Evolutionary conservation across 2,797 vertebrate species (phyloP), one percentile per base, ranked within the genome.

Genomic region (Dipus sagitta): DNA sequence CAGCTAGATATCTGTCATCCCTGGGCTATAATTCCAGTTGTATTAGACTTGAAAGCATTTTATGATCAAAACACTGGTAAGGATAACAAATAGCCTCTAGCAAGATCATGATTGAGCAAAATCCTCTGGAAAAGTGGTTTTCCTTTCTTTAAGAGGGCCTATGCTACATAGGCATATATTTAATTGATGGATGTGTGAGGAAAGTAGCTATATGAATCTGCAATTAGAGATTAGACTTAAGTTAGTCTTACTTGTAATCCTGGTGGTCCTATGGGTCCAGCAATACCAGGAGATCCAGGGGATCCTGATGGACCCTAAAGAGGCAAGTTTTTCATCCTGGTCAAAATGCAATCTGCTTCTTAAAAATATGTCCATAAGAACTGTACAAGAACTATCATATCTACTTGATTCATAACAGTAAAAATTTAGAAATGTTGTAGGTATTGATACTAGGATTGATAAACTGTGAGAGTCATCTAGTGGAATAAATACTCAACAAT

Each of bases 291-390:
- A 28, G 86, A 95, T 80, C 98, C 98, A 8, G 97, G 93, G 82
- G 95, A 85, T 88, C 98, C 98, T 90, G 88, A 96, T 34, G 97
- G 95, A 26, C 98, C 98, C 98, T 98, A 12, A 7, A 96, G 85
- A 88, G 83, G 80, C 0, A 95, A 85, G 9, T n/a, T 96, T 70
- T 91, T 81, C 79, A 83, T 21, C 24, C 82, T 88, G 13, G 34
- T 96, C n/a, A 96, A 88, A 94, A 91, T 71, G 52, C 23, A 88
- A 62, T 58, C 4, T 88, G n/a, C 60, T 92, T 82, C 30, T 68
- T 24, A 82, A 80, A 71, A 80, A 89, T 23, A 72, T 30, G 8
- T 52, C 38, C 12, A 70, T 2, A 75, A 64, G 30, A 92, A 88
- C 30, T 82, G 20, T 47, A 72, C 12, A 84, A 95, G 47, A 88